These are phyloP conservation scores for Drosophila kikkawai DNA, from an alignment of 1,140 invertebrate genomes.

Conservation along the genomic window DNA sequence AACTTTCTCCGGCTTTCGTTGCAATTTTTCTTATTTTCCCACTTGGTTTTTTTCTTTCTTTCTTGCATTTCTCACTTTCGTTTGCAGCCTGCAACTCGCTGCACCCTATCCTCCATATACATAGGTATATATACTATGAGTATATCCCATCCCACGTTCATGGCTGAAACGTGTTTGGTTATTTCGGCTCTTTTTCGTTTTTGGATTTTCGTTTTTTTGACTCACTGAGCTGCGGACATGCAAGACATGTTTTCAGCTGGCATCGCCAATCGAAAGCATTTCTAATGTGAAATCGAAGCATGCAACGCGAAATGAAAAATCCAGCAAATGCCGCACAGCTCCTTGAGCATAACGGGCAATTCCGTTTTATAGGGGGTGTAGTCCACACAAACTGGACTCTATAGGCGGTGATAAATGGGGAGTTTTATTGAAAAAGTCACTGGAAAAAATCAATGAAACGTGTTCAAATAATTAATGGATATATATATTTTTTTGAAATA, in stretches of 20 bases:
- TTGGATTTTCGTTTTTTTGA: conserved; percentile 16
- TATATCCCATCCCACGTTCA: conserved; percentile 52
- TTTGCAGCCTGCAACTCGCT: conserved; percentile 48
- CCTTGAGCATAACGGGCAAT: conserved; percentile 55
- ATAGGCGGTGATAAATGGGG: not conserved
- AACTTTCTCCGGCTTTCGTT: conserved; percentile 81
- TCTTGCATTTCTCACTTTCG: conserved; percentile 33
- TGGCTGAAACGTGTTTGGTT: conserved; percentile 69
- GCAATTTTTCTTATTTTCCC: conserved; percentile 56
- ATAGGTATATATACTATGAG: not conserved
- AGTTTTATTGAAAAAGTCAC: not conserved
- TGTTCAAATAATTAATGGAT: too few species aligned
- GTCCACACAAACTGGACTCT: not conserved
- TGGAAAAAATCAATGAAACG: not conserved
- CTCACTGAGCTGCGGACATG: conserved; percentile 43
- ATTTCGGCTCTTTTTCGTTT: conserved; percentile 35
- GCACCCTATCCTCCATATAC: conserved; percentile 53
- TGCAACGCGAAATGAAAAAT: conserved; percentile 65
- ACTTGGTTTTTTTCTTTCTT: conserved; percentile 5
- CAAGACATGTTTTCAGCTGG: conserved; percentile 67
- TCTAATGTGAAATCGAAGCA: conserved; percentile 82
- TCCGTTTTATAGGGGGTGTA: conserved; percentile 33
- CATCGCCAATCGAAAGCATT: conserved; percentile 74
- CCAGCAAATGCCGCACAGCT: conserved; percentile 49
- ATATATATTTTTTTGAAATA: too few species aligned